Percentiles rank a stretch among this genome's conserved stretches.
These are phyloP conservation scores for Pheosia gnoma DNA, from an alignment of 2,888 invertebrate species.

Conservation along the genomic window DNA sequence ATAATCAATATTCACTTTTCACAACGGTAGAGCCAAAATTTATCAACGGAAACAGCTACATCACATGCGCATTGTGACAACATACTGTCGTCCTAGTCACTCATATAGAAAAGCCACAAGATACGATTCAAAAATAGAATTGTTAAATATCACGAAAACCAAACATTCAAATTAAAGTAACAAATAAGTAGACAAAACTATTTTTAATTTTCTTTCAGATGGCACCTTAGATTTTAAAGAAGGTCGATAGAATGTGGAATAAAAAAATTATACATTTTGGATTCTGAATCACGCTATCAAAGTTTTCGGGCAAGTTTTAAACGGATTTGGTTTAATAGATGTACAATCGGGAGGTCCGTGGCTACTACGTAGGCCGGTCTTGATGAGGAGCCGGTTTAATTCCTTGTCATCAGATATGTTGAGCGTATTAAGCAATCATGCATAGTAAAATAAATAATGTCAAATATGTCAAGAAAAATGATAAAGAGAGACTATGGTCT, in stretches of 20 bases:
- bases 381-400: conserved; percentile 76
- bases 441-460: conserved; percentile 69
- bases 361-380: conserved; percentile 77
- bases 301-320: conserved; percentile 45
- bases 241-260: not conserved
- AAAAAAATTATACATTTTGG: conserved; percentile 35
- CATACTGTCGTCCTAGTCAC: conserved; percentile 22
- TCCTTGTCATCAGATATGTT: conserved; percentile 75
- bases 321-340: conserved; percentile 21
- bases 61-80: conserved; percentile 11
- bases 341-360: conserved; percentile 68
- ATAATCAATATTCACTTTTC: conserved; percentile 8
- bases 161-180: not conserved
- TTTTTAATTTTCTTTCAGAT: not conserved
- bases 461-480: conserved; percentile 77
- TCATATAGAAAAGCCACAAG: conserved; percentile 25
- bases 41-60: conserved; percentile 10
- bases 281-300: conserved; percentile 66
- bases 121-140: conserved; percentile 11
- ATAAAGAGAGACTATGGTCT: conserved; percentile 76
- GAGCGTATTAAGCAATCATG: conserved; percentile 71
- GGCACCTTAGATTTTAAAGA: not conserved
- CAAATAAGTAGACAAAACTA: conserved; percentile 9
- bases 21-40: conserved; percentile 26
- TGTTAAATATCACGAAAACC: conserved; percentile 3